These are phyloP conservation scores for Osedax frankpressi DNA, from an alignment of 2,888 invertebrate species.

Conservation along the genomic window DNA sequence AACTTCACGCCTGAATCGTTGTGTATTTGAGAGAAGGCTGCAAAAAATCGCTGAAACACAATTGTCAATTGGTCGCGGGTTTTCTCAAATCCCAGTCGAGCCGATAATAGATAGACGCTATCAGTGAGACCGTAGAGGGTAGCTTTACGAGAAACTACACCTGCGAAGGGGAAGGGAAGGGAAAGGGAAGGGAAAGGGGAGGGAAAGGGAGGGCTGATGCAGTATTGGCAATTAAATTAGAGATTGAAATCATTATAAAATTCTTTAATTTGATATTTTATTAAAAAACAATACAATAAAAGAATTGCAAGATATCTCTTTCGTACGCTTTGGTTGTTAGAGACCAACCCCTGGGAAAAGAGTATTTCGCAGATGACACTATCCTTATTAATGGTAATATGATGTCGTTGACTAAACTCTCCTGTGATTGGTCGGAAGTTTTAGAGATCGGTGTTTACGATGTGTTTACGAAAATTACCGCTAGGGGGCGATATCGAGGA, in stretches of 20 bases:
- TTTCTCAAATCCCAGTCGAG: constrained; percentile 50
- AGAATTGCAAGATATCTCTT: too few relatives aligned
- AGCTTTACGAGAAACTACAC: constrained; percentile 56
- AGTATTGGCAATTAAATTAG: background rate
- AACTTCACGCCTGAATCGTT: too few relatives aligned
- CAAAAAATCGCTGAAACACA: constrained; percentile 40
- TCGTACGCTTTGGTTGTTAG: too few relatives aligned
- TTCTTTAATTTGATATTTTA: too few relatives aligned
- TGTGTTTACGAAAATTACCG: too few relatives aligned
- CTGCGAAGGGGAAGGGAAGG: background rate
- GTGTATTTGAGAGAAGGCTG: constrained; percentile 35
- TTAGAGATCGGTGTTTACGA: too few relatives aligned
- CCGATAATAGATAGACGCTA: constrained; percentile 58
- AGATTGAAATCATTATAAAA: background rate
- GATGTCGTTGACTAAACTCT: background rate
- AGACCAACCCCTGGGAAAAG: constrained; percentile 65
- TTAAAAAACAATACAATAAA: too few relatives aligned
- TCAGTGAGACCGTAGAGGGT: constrained; percentile 70
- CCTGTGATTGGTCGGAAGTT: background rate
- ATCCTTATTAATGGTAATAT: constrained; percentile 55
- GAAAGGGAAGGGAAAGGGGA: background rate
- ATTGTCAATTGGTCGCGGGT: constrained; percentile 42
- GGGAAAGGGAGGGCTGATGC: background rate
- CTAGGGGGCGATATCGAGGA: too few relatives aligned
- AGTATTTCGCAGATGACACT: constrained; percentile 62